Evolutionary conservation across 2,888 invertebrate species (phyloP), one percentile per base, ranked within the genome.

Genomic region (Agrilus mali): DNA sequence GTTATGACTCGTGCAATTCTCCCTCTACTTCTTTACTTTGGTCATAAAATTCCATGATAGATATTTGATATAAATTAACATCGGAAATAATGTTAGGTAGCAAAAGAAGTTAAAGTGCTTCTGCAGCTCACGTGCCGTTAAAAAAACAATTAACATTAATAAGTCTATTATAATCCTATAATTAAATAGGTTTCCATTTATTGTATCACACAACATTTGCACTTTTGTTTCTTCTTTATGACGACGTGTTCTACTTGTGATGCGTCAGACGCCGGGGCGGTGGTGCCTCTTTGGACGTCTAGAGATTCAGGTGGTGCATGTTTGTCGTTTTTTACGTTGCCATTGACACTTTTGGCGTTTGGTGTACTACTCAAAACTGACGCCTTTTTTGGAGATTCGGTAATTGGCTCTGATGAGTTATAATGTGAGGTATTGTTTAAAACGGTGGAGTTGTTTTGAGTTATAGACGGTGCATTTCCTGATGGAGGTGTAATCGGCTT

Each of bases 191-290:
- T 49, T 52, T 48, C 46, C 40, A 50, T 38, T 78, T 87, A 90
- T 80, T 90, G 89, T 67, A 90, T 77, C 66, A 86, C 86, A 76
- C 93, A 93, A 76, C 92, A 92, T 69, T 87, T 85, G 80, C 90
- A 90, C 74, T 89, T 90, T 70, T 86, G 87, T 74, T 90, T 92
- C 77, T 92, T 92, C 76, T 92, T 90, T 65, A 92, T 80, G 64
- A 86, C 85, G 62, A 93, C 87, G 68, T 86, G 89, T 68, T 92
- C 92, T 53, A 89, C 86, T 68, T 88, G 87, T 60, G 74, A 73
- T 50, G 75, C 75, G 56, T 77, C 78, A 34, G 60, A 63, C 48
- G 85, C 82, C 57, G 82, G 83, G 56, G 73, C 71, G 46, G 83
- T 80, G 47, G 82, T 75, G 53, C 79, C 81, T 55, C 76, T 72